These are phyloP conservation scores for Magallana gigas DNA, from an alignment of 1,140 invertebrate genomes.

Conservation along the genomic window DNA sequence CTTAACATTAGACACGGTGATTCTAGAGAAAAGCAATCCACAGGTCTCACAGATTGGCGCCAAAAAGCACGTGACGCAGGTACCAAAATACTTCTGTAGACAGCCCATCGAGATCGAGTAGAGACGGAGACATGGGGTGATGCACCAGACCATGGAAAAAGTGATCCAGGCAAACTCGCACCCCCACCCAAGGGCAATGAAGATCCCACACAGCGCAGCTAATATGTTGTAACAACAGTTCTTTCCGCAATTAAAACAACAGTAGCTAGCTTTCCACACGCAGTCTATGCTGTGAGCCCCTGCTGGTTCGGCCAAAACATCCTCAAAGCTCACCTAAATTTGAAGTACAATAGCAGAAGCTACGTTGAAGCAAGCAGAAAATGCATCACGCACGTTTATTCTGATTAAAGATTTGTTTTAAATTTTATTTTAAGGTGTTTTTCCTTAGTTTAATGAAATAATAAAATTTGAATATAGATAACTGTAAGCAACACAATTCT, in stretches of 20 bases:
- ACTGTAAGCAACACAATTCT: no score
- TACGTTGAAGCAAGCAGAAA: no score
- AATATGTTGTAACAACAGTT: slow-evolving; percentile 86
- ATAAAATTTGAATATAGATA: no score
- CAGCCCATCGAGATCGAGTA: slow-evolving; percentile 83
- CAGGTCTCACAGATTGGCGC: slow-evolving; percentile 43
- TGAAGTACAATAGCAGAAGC: no score
- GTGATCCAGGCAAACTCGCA: slow-evolving; percentile 86
- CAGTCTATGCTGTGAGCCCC: slow-evolving; percentile 85
- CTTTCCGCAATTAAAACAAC: slow-evolving; percentile 85
- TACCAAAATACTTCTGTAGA: slow-evolving; percentile 81
- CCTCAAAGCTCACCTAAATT: slow-evolving; percentile 55
- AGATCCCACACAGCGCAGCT: slow-evolving; percentile 84
- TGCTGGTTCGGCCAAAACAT: slow-evolving; percentile 57
- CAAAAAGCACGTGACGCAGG: slow-evolving; percentile 83
- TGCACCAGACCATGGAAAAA: slow-evolving; percentile 80
- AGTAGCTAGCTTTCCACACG: slow-evolving; percentile 86
- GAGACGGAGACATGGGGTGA: slow-evolving; percentile 66
- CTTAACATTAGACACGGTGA: slow-evolving; percentile 41
- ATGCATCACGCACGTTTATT: no score
- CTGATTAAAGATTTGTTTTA: no score
- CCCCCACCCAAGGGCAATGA: slow-evolving; percentile 85
- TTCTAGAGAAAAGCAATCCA: slow-evolving; percentile 44
- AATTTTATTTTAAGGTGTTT: no score
- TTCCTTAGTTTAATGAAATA: no score